Evolutionary conservation across 2,888 invertebrate species (phyloP), one percentile per base, ranked within the genome.

Genomic region (Dromius quadrimaculatus): DNA sequence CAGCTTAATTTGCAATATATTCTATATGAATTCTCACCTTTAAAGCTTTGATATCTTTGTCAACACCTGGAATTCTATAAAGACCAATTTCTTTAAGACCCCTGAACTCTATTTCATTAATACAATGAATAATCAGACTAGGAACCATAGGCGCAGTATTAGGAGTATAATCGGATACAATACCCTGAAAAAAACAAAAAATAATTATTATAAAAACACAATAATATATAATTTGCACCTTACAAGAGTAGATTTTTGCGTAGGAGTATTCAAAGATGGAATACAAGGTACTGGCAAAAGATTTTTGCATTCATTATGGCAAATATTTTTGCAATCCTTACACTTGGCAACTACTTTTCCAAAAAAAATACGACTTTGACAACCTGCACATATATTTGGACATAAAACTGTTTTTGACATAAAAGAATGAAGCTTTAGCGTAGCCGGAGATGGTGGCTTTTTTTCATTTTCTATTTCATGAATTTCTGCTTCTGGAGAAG

Each of bases 91-190:
- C 96, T 15, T 81, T 85, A 36, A 98, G 85, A 0, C 97, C 97
- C 4, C 97, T 86, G 17, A 89, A 86, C 85, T 99, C 98, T 43
- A 99, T 90, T 83, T 98, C 98, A 78, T 94, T 95, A 28, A 97
- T 88, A 81, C 98, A 98, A 79, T 98, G 97, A 43, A 98, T 93
- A 73, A 98, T 87, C 4, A 98, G 81, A 0, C 94, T 92, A 0
- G 98, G 98, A 11, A 99, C 93, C 94, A 95, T 95, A 0, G 98
- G 98, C 17, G 94, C 87, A 0, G 89, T 87, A 28, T 85, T 84
- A 0, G 97, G 95, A 0, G 95, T 92, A 81, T 91, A 97, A 81
- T 98, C 97, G 1, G 91, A 88, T 75, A 97, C 88, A 4, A 89
- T 86, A 9, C 93, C 92, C 86, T 90, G 84, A 62, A 77, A 72